Evolutionary conservation across 2,113 vertebrate species (phyloP), one percentile per base, ranked within the genome.

Genomic region (Leptodactylus fuscus): DNA sequence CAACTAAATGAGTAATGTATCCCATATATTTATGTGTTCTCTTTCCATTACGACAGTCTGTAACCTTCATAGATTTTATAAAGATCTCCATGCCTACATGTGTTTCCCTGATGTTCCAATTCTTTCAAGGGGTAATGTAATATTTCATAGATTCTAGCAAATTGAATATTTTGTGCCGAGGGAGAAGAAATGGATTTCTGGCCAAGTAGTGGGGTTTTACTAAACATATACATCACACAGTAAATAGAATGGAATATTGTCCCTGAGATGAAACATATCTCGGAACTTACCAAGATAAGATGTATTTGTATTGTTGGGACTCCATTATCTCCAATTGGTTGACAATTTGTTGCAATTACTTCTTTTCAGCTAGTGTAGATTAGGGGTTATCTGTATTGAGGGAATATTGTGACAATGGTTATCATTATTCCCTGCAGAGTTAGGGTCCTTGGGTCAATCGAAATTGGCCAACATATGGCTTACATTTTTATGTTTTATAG

Each of bases 1-100:
- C 77, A 62, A 60, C 53, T 80, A 80, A 80, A 80, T 80, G 77
- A 62, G 53, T 80, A 80, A 80, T 80, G n/a, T 27, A 62, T 27
- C 77, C 55, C 77, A 44, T 44, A 62, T 62, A 62, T 80, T 80
- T 80, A 80, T 80, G 53, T 41, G 53, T 60, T 60, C 77, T 80
- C 36, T 41, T 60, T 24, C 51, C 15, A 60, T 41, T 60, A 24
- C 32, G 24, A n/a, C 34, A n/a, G 51, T 15, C 11, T 24, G 51
- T 62, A 62, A 60, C 77, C 77, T 80, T 80, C 77, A 27, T 80
- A 60, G 44, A 80, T 80, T 60, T 44, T 62, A 41, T 15, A 44
- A 44, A 80, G 36, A 80, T 80, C 77, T 60, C 36, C 55, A 11
- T 41, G 51, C 34, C 76, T 60, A 24, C 51, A 79, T 79, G 51